phyloP scores from a whole-genome alignment of 2,888 invertebrate genomes.

The Abrostola triplasia region DNA sequence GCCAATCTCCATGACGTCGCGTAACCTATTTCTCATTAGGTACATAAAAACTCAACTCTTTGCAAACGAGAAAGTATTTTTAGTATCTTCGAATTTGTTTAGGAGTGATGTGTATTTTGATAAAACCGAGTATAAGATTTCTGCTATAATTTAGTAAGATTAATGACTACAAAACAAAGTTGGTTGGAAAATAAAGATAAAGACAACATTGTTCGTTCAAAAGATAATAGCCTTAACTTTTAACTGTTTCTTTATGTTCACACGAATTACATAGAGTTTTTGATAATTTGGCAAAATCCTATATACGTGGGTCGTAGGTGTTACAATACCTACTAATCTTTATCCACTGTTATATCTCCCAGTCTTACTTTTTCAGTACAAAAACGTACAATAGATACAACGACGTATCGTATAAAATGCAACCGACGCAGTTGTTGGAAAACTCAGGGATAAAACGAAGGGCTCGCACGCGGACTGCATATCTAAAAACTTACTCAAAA shows the following conservation, averaged over 20 bases:
- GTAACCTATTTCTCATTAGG: conserved; percentile 64
- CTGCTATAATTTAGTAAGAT: conserved; percentile 27
- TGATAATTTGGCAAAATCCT: no score
- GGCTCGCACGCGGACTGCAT: conserved; percentile 76
- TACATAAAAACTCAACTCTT: conserved; percentile 55
- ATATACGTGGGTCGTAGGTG: no score
- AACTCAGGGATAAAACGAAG: conserved; percentile 69
- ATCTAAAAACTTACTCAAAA: conserved; percentile 75
- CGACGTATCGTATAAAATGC: conserved; percentile 73
- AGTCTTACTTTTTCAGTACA: background rate
- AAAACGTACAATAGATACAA: conserved; percentile 35
- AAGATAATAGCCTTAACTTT: no score
- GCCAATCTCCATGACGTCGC: conserved; percentile 68
- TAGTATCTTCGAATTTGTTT: background rate
- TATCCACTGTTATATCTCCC: no score
- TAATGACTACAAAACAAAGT: conserved; percentile 35
- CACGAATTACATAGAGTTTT: no score
- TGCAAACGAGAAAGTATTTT: conserved; percentile 12
- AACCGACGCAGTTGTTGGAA: conserved; percentile 71
- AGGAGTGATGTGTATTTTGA: conserved; percentile 25
- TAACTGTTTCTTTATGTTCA: no score
- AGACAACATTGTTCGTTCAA: background rate
- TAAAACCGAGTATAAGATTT: conserved; percentile 12
- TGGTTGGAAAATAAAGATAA: background rate
- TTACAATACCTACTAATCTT: no score